Evolutionary conservation across 2,113 vertebrate genomes (phyloP).

Genomic region (Mesembrinibis cayennensis): DNA sequence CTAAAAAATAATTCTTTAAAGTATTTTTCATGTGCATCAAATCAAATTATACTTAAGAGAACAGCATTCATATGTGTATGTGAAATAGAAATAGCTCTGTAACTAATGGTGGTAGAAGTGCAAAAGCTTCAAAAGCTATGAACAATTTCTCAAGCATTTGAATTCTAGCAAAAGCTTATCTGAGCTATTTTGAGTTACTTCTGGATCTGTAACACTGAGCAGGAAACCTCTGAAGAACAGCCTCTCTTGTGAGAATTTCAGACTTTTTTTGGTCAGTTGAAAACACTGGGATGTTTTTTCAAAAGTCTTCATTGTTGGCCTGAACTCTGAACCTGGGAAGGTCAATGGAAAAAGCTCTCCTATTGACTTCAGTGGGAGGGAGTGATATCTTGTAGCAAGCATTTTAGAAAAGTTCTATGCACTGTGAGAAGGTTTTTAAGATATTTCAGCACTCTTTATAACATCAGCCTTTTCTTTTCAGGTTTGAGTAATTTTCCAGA

Average conservation of each 20-base stretch:
- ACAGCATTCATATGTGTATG: neutral
- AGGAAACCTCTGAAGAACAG: neutral
- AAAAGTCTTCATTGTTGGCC: neutral
- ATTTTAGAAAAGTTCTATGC: neutral
- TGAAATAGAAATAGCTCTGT: neutral
- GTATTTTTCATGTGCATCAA: slow-evolving; percentile 4
- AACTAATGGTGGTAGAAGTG: neutral
- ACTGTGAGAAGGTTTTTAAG: neutral
- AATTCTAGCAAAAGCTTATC: neutral
- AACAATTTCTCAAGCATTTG: neutral
- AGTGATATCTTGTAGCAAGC: neutral
- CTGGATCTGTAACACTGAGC: neutral
- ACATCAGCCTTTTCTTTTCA: neutral
- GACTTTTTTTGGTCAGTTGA: neutral
- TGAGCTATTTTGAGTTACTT: neutral
- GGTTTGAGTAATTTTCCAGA: neutral
- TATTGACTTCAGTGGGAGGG: neutral
- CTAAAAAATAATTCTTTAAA: slow-evolving; percentile 4
- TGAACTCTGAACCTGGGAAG: neutral
- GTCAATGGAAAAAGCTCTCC: neutral
- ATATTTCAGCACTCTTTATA: neutral
- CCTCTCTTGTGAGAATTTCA: neutral
- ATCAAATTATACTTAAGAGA: slow-evolving; percentile 8
- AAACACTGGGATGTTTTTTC: neutral
- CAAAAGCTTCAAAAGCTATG: neutral